A percentile compares a stretch with the other conserved stretches of the same genome.
Conservation (phyloP, 2,797 vertebrate species). For the Sebastes dallii region DNA sequence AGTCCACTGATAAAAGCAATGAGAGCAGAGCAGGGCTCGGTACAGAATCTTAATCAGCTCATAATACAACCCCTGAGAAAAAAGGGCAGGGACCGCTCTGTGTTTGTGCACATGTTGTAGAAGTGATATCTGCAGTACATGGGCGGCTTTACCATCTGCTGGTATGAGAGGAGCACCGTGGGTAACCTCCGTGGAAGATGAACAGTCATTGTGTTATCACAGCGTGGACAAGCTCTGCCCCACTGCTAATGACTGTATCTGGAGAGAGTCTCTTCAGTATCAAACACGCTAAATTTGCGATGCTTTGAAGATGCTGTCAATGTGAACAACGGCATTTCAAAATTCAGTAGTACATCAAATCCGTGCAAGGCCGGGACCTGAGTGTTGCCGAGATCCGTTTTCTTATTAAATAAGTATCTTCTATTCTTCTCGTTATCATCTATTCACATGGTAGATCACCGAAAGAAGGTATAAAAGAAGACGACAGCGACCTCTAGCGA, state of each 20-base stretch:
- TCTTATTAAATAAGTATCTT: not conserved
- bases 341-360: not conserved
- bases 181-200: constrained; percentile 20
- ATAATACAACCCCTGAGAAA: constrained; percentile 44
- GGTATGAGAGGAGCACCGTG: constrained; percentile 9
- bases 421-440: too few species aligned
- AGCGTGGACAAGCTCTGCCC: not conserved
- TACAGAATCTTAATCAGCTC: constrained; percentile 73
- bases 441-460: too few species aligned
- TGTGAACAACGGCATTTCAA: not conserved
- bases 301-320: not conserved
- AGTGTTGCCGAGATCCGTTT: not conserved
- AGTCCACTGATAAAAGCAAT: constrained; percentile 73
- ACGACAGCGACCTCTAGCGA: too few species aligned
- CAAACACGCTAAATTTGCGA: not conserved
- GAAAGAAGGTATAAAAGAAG: too few species aligned
- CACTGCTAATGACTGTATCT: not conserved
- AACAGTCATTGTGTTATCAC: constrained; percentile 20
- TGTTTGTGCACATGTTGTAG: constrained; percentile 9
- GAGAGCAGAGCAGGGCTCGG: constrained; percentile 29
- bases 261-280: not conserved
- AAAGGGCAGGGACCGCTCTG: not conserved
- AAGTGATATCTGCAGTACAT: constrained; percentile 24
- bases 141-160: constrained; percentile 30
- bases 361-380: not conserved